Evolutionary conservation across 1,140 invertebrate species (phyloP).

Genomic region (Mamestra configurata): DNA sequence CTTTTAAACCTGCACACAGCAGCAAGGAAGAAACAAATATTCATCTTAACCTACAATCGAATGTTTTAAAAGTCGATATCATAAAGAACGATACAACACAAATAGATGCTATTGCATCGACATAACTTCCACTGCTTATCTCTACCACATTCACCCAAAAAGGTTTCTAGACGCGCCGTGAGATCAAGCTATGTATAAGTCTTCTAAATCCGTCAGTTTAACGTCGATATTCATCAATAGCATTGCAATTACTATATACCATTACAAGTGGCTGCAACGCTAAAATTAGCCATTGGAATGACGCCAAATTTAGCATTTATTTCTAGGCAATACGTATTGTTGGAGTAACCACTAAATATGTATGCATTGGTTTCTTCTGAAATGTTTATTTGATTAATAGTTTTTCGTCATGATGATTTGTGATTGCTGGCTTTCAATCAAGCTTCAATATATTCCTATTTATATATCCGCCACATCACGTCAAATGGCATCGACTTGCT

Average conservation of each 20-base stretch:
- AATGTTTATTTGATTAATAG: no score
- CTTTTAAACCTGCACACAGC: no score
- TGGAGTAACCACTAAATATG: background rate
- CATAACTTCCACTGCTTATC: background rate
- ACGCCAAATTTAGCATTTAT: background rate
- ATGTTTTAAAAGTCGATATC: no score
- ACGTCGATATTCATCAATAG: background rate
- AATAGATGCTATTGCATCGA: no score
- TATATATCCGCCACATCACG: background rate
- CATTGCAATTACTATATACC: background rate
- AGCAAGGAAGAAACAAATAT: no score
- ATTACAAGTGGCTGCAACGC: background rate
- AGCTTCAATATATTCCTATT: background rate
- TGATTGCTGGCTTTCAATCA: background rate
- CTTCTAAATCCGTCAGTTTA: background rate
- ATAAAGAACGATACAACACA: no score
- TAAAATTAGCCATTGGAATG: conserved; percentile 25
- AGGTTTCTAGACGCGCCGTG: background rate
- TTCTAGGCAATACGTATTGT: background rate
- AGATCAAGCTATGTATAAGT: conserved; percentile 2
- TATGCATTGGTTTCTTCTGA: background rate
- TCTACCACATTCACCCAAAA: background rate
- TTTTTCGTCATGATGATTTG: no score
- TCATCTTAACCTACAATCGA: no score
- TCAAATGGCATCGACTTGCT: no score